Base-by-base conservation (phyloP, 1,140 invertebrate species). In the Aphelinus certus region DNA sequence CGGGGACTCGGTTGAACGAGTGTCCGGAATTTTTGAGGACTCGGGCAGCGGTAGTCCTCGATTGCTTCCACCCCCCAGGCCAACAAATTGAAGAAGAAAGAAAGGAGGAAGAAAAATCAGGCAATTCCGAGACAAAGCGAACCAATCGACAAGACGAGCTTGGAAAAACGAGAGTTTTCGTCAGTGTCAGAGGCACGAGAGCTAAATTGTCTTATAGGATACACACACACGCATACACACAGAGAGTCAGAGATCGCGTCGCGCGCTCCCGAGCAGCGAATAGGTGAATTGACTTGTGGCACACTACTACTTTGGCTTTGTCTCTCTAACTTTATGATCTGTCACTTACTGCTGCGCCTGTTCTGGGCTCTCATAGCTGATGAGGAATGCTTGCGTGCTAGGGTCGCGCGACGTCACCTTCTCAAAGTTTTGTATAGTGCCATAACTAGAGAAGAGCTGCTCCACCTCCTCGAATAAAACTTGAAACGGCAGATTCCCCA, bases 281-380 rank as follows among this genome's bases (percentile, higher is more conserved):
- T 26, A 26, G 26, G 26, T 26, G 26, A 26, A 26, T 26, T 26
- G 26, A 26, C 26, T 26, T 26, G 26, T 26, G 26, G 26, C 26
- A 26, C 26, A 26, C 26, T 26, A 26, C 26, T 26, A 26, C 26
- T 26, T 26, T 26, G 26, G 26, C 26, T 26, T 26, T 26, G 26
- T 26, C 46, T 46, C 9, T 58, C 68, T 70, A 61, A 61, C 46
- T 45, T 47, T 51, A 45, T 10, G 26, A 26, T 26, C 26, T 70
- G n/a, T 63, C 64, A 95, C 94, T 94, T 89, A 96, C 95, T 94
- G 93, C 90, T 95, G 95, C 85, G 95, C 95, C 90, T 95, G 93
- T 83, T 96, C 95, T 84, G 92, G 91, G 80, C 91, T 94, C 89
- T 96, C 95, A 91, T 94, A 97, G 83, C 92, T 95, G 85, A 96